Evolutionary conservation across 2,888 invertebrate species (phyloP).

Genomic region (Encarsia formosa): DNA sequence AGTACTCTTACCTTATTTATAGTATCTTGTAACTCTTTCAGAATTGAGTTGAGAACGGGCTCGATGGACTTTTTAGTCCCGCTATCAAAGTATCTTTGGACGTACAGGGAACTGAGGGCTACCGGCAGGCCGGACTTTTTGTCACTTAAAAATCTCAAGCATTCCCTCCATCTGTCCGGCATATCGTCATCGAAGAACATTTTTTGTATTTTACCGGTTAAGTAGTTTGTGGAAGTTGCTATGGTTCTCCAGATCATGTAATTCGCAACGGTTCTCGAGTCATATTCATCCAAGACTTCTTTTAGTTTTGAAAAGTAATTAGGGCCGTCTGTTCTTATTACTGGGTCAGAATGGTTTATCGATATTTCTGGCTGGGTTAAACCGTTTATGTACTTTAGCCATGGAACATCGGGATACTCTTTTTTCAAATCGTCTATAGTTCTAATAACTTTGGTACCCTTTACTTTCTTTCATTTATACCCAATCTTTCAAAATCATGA

Average conservation of each 20-base stretch:
- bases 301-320: not conserved
- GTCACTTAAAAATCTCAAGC: conserved; percentile 2
- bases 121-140: not conserved
- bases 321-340: not conserved
- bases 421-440: no score
- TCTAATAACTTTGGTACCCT: no score
- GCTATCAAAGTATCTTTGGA: conserved; percentile 9
- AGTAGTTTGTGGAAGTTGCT: not conserved
- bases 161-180: not conserved
- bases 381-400: conserved; percentile 2
- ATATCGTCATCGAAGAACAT: not conserved
- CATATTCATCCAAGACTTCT: conserved; percentile 51
- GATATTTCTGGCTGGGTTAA: conserved; percentile 2
- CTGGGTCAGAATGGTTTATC: not conserved
- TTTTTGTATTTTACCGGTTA: not conserved
- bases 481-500: no score
- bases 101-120: conserved; percentile 12
- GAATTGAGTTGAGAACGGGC: no score
- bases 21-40: no score
- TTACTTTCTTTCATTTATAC: no score
- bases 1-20: no score
- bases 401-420: not conserved
- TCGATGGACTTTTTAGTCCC: no score
- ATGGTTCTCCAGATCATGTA: conserved; percentile 82
- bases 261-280: conserved; percentile 72